Base-by-base conservation (phyloP, 2,888 invertebrate species). In the Entomobrya proxima region DNA sequence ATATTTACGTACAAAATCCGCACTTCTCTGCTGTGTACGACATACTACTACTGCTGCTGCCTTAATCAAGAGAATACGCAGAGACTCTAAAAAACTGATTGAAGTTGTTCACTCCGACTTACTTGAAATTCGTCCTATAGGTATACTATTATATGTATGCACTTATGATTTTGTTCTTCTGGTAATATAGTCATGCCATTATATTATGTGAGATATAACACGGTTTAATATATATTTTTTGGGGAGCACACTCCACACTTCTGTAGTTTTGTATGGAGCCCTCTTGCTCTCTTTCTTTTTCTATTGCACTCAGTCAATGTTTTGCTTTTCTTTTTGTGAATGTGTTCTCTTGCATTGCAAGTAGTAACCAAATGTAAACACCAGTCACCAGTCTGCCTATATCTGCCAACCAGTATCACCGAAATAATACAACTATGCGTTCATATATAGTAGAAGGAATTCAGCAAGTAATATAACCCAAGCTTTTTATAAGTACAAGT, bases 61-160 rank as follows among this genome's bases (percentile, higher is more conserved):
- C n/a, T 64, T 64, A 37, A 64, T 64, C 64, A 18, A 21, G 37
- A 64, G 37, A 64, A 64, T 64, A 64, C 35, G 21, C 64, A 61
- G 61, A 64, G 35, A 35, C 64, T n/a, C n/a, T n/a, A n/a, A n/a
- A 35, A 64, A 64, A 64, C 35, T 64, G 64, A 64, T 64, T 64
- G 64, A 35, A 64, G 27, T 21, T 18, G 64, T 15, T 35, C 9
- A n/a, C n/a, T n/a, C n/a, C n/a, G n/a, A n/a, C 15, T 47, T n/a
- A 15, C 47, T 47, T n/a, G 15, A 3, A 47, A 47, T 47, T 47
- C 7, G 6, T 15, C n/a, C 47, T 47, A 47, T 47, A 47, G 6
- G n/a, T n/a, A n/a, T n/a, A n/a, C n/a, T n/a, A n/a, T n/a, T n/a
- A n/a, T n/a, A n/a, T n/a, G n/a, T n/a, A n/a, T n/a, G n/a, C n/a